These are phyloP conservation scores for Erynnis tages DNA, from an alignment of 2,888 invertebrate species.

Conservation along the genomic window DNA sequence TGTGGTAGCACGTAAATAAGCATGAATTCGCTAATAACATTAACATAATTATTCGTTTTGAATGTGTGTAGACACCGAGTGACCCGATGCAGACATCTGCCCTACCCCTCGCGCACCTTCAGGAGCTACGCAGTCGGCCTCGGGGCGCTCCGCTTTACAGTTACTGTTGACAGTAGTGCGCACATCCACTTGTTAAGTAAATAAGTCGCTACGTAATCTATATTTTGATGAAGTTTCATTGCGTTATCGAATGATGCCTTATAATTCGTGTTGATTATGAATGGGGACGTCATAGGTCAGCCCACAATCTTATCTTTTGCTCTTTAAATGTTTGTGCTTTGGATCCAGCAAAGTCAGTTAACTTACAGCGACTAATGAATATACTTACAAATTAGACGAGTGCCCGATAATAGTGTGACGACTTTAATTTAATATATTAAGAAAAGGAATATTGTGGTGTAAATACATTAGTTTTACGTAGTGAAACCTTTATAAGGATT, in stretches of 20 bases:
- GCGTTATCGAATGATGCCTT: conserved; percentile 64
- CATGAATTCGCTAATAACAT: conserved; percentile 60
- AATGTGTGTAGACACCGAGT: conserved; percentile 53
- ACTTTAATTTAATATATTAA: conserved; percentile 5
- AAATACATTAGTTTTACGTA: conserved; percentile 33
- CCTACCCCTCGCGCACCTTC: conserved; percentile 50
- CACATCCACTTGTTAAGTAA: conserved; percentile 44
- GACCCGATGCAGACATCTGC: conserved; percentile 61
- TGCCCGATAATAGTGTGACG: conserved; percentile 35
- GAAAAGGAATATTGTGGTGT: conserved; percentile 24
- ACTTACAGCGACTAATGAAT: conserved; percentile 61
- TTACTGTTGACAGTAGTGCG: conserved; percentile 40
- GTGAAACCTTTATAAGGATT: conserved; percentile 37
- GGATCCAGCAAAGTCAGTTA: conserved; percentile 73
- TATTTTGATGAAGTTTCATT: conserved; percentile 63
- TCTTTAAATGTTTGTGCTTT: conserved; percentile 78
- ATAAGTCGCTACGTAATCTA: conserved; percentile 56
- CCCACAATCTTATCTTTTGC: conserved; percentile 71
- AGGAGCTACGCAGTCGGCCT: conserved; percentile 45
- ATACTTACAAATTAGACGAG: conserved; percentile 51
- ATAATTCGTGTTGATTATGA: conserved; percentile 71
- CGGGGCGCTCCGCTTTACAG: conserved; percentile 34
- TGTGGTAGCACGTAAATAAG: conserved; percentile 58
- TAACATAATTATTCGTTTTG: conserved; percentile 66
- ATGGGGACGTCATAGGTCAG: conserved; percentile 72